These are phyloP conservation scores for Haplochromis burtoni DNA, from an alignment of 2,113 vertebrate genomes.

Conservation along the genomic window DNA sequence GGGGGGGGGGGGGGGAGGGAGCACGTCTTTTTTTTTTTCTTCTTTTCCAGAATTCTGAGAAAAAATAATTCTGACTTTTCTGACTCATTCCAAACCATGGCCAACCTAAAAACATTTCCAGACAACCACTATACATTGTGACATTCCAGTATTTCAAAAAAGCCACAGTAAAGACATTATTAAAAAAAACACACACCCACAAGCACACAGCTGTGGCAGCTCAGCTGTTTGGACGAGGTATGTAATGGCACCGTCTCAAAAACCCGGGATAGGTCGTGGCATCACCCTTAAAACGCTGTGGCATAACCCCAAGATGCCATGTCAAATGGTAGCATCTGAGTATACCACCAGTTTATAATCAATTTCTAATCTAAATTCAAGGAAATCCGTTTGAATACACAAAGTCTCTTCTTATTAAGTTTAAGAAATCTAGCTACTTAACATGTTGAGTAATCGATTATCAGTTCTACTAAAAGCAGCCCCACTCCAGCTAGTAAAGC, in stretches of 20 bases:
- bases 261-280: not conserved
- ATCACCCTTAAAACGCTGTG: not conserved
- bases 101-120: not conserved
- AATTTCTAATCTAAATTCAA: not conserved
- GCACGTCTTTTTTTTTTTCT: not conserved
- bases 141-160: not conserved
- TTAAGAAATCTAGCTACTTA: not conserved
- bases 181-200: accelerated
- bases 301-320: not conserved
- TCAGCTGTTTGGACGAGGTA: not conserved
- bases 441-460: not conserved
- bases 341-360: not conserved
- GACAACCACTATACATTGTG: not conserved
- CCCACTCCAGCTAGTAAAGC: not conserved
- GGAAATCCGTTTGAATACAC: not conserved
- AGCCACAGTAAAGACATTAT: not conserved
- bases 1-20: too few relatives aligned
- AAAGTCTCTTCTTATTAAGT: not conserved
- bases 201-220: not conserved
- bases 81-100: not conserved
- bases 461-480: not conserved
- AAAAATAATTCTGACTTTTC: too few relatives aligned
- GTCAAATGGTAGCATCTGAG: not conserved
- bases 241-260: not conserved
- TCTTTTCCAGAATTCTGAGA: too few relatives aligned